These are phyloP conservation scores for Phyllostomus discolor DNA, from an alignment of 2,113 vertebrate species.

Conservation along the genomic window DNA sequence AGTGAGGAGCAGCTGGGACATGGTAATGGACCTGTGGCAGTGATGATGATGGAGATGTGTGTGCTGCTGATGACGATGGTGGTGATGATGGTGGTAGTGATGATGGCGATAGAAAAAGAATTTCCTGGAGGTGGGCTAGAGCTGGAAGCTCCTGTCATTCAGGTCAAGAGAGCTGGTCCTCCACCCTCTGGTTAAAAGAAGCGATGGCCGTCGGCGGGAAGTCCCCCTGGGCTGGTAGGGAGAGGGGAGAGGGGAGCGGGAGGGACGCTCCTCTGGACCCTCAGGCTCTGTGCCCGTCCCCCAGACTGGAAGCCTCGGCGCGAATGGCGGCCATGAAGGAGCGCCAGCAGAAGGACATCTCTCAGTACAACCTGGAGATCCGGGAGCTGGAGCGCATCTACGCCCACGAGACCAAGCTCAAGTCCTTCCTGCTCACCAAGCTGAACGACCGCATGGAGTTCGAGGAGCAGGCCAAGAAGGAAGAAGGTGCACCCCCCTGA, in stretches of 20 bases:
- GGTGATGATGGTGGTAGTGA: too few relatives aligned
- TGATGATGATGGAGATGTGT: neutral
- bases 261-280: neutral
- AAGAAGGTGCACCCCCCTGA: constrained; percentile 67
- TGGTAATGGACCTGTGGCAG: neutral
- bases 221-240: neutral
- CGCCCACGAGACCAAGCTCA: constrained; percentile 70
- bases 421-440: constrained; percentile 74
- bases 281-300: neutral
- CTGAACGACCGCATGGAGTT: constrained; percentile 43
- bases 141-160: neutral
- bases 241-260: neutral
- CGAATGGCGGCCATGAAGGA: constrained; percentile 73
- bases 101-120: neutral
- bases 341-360: constrained; percentile 64
- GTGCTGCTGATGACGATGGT: neutral
- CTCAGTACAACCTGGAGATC: constrained; percentile 71
- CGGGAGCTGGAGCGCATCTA: constrained; percentile 65
- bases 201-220: neutral
- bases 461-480: constrained; percentile 67
- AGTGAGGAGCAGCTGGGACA: neutral
- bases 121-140: neutral
- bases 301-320: constrained; percentile 72
- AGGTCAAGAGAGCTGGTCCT: neutral
- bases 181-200: neutral